These are phyloP conservation scores for Ceratoteleas bidentatus DNA, from an alignment of 1,140 invertebrate species.

Conservation along the genomic window DNA sequence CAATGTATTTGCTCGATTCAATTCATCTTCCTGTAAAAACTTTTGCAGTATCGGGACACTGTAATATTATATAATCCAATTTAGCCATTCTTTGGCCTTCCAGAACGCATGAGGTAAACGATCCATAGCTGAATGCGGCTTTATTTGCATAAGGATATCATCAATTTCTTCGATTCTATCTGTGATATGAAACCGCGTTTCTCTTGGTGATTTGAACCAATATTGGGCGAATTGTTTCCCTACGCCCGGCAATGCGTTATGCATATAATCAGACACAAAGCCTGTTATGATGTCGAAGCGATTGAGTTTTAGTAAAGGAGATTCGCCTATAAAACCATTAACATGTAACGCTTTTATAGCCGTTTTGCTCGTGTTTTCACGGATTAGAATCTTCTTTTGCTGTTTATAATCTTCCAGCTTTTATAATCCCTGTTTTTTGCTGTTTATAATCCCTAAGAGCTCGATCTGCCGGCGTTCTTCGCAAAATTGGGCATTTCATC, in stretches of 20 bases:
- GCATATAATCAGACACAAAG: slow-evolving; percentile 31
- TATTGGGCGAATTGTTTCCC: slow-evolving; percentile 4
- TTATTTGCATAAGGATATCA: slow-evolving; percentile 5
- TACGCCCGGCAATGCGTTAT: slow-evolving; percentile 7
- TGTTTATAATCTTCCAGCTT: too few species aligned
- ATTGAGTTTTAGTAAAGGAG: slow-evolving; percentile 4
- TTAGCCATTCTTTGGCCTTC: slow-evolving; percentile 7
- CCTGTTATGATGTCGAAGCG: slow-evolving; percentile 15
- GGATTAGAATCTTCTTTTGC: not conserved
- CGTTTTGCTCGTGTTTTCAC: not conserved
- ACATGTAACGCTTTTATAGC: slow-evolving; percentile 9
- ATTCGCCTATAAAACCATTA: not conserved
- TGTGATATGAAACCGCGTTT: not conserved
- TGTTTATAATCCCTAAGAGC: not conserved
- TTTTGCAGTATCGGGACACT: not conserved
- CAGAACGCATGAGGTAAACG: not conserved
- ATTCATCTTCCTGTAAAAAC: not conserved
- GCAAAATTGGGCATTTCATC: not conserved
- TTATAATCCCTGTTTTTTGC: too few species aligned
- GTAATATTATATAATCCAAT: slow-evolving; percentile 5
- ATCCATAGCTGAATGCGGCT: slow-evolving; percentile 5
- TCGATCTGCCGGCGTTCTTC: not conserved
- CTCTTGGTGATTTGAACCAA: not conserved
- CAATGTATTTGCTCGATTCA: not conserved
- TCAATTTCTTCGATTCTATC: slow-evolving; percentile 4